Conservation (phyloP, 1,140 invertebrate genomes). For the Halotydeus destructor region DNA sequence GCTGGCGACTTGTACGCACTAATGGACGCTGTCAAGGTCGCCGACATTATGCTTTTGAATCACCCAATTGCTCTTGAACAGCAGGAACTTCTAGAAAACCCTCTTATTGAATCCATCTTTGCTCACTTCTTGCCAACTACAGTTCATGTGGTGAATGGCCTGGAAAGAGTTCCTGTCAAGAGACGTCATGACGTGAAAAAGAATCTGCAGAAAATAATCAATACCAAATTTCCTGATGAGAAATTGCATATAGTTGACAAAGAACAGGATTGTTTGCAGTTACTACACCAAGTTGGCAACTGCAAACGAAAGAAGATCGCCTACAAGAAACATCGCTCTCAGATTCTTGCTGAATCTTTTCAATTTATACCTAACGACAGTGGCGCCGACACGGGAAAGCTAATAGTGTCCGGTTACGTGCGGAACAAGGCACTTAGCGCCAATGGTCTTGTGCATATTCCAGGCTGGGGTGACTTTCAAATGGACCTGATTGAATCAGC, state of each 20-base stretch:
- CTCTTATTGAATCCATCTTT: conserved; percentile 43
- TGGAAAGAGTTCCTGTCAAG: conserved; percentile 19
- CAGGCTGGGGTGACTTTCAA: conserved; percentile 78
- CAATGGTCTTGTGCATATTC: conserved; percentile 68
- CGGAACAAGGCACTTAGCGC: conserved; percentile 47
- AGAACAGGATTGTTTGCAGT: conserved; percentile 46
- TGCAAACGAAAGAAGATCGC: conserved; percentile 51
- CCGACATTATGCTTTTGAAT: conserved; percentile 55
- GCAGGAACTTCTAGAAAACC: conserved; percentile 24
- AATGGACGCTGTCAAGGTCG: conserved; percentile 55
- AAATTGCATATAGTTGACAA: conserved; percentile 57
- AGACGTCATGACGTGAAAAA: conserved; percentile 51
- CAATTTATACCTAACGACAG: conserved; percentile 33
- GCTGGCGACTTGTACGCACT: conserved; percentile 43
- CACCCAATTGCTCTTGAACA: conserved; percentile 28
- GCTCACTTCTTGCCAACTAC: conserved; percentile 64
- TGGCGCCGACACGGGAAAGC: conserved; percentile 34
- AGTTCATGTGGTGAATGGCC: conserved; percentile 40
- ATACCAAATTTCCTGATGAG: conserved; percentile 56
- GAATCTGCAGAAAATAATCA: conserved; percentile 45
- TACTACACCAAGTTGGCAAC: conserved; percentile 52
- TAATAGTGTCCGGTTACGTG: conserved; percentile 67
- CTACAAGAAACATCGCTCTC: conserved; percentile 50
- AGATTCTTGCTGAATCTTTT: conserved; percentile 55
- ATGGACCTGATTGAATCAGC: conserved; percentile 52